Conservation (phyloP, 1,140 invertebrate genomes). For the Cotesia chilonis region DNA sequence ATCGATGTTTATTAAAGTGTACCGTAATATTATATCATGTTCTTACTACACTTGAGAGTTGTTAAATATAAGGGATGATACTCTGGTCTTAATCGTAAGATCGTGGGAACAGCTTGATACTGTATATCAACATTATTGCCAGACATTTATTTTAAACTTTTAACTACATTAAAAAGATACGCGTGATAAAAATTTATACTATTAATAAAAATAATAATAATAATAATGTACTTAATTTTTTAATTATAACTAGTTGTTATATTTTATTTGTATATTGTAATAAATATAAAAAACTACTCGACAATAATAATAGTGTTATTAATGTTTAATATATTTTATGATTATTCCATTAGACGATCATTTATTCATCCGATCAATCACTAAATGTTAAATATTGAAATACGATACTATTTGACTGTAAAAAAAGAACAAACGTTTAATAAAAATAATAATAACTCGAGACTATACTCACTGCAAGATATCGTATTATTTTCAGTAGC, state of each 20-base stretch:
- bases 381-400: conserved; percentile 48
- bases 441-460: background rate
- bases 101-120: conserved; percentile 13
- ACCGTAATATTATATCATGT: background rate
- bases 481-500: background rate
- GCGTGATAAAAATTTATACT: background rate
- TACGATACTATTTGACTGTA: conserved; percentile 54
- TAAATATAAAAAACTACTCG: too few species aligned
- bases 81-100: background rate
- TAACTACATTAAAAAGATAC: background rate
- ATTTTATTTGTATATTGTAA: too few species aligned
- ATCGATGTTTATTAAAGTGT: background rate
- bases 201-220: too few species aligned
- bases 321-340: background rate
- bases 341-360: conserved; percentile 35
- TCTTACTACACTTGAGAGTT: conserved; percentile 1
- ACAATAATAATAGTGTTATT: too few species aligned
- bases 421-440: conserved; percentile 12
- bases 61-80: background rate
- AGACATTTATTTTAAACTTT: too few species aligned
- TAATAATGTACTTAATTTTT: too few species aligned
- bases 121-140: background rate
- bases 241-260: too few species aligned
- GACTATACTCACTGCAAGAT: background rate
- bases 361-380: conserved; percentile 60